These are phyloP conservation scores for Cancer borealis DNA, from an alignment of 2,888 invertebrate species.

Conservation along the genomic window DNA sequence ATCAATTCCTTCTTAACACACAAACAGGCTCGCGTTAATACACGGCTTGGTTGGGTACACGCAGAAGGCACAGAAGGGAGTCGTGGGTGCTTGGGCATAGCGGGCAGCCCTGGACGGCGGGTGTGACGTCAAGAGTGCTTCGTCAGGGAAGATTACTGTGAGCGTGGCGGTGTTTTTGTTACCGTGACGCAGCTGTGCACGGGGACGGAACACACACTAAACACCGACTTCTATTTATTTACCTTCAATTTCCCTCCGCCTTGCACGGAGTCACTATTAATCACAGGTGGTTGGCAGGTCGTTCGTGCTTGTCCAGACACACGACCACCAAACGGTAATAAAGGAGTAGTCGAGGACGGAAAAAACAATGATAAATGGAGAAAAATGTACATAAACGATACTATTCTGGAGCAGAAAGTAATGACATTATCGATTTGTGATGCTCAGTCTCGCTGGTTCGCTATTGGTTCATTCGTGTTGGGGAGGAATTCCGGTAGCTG, in stretches of 20 bases:
- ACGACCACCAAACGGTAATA: slow-evolving; percentile 27
- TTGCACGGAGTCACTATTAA: not conserved
- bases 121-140: not conserved
- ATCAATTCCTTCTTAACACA: too few relatives aligned
- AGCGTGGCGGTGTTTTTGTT: not conserved
- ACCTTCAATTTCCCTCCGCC: not conserved
- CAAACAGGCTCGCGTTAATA: too few relatives aligned
- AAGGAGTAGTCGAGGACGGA: not conserved
- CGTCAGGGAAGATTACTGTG: not conserved
- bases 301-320: not conserved
- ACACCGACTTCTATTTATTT: not conserved
- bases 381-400: not conserved
- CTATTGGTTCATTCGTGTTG: not conserved
- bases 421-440: slow-evolving; percentile 50
- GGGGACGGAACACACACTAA: not conserved
- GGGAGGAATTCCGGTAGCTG: not conserved
- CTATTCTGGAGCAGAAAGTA: slow-evolving; percentile 1
- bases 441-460: not conserved
- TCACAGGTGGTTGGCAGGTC: not conserved
- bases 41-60: too few relatives aligned
- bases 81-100: too few relatives aligned
- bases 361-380: not conserved
- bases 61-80: too few relatives aligned
- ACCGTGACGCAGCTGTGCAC: not conserved
- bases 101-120: too few relatives aligned